These are phyloP conservation scores for Scaptomyza montana DNA, from an alignment of 1,140 invertebrate species.

Conservation along the genomic window DNA sequence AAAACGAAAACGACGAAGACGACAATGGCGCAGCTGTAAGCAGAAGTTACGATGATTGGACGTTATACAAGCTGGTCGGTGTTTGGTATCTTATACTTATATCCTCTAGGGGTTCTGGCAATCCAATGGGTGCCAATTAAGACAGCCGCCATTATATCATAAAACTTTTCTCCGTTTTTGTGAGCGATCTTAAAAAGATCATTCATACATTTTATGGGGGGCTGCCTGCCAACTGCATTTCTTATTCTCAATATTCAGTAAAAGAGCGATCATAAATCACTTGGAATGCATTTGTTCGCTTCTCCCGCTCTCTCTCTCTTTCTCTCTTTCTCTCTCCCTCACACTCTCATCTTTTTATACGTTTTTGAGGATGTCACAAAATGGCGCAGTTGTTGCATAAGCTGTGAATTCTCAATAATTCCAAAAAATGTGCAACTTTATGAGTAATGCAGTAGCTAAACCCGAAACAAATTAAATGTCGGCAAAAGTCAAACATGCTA, in stretches of 20 bases:
- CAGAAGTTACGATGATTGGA: conserved; percentile 53
- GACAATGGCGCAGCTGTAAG: conserved; percentile 55
- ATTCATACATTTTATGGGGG: conserved; percentile 45
- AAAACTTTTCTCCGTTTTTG: conserved; percentile 47
- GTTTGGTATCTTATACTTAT: background rate
- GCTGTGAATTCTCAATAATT: conserved; percentile 49
- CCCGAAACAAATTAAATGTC: conserved; percentile 22
- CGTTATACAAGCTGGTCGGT: conserved; percentile 18
- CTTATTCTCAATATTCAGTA: conserved; percentile 28
- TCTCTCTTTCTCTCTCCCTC: background rate
- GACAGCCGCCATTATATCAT: conserved; percentile 46
- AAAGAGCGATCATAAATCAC: conserved; percentile 44
- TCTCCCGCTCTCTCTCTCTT: conserved; percentile 15
- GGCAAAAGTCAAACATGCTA: conserved; percentile 49
- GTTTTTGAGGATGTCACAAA: conserved; percentile 51
- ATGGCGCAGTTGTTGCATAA: conserved; percentile 40
- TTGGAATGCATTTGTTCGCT: conserved; percentile 13
- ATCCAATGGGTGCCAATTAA: conserved; percentile 54
- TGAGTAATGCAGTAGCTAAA: conserved; percentile 50
- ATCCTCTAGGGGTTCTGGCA: conserved; percentile 41
- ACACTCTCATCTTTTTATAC: conserved; percentile 18
- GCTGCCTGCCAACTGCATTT: conserved; percentile 30
- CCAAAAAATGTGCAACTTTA: conserved; percentile 11
- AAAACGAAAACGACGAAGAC: conserved; percentile 2
- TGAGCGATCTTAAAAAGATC: conserved; percentile 54